A percentile compares a stretch with the other conserved stretches of the same genome.
Evolutionary conservation across 2,113 vertebrate species (phyloP).

Genomic region (Recurvirostra avosetta): DNA sequence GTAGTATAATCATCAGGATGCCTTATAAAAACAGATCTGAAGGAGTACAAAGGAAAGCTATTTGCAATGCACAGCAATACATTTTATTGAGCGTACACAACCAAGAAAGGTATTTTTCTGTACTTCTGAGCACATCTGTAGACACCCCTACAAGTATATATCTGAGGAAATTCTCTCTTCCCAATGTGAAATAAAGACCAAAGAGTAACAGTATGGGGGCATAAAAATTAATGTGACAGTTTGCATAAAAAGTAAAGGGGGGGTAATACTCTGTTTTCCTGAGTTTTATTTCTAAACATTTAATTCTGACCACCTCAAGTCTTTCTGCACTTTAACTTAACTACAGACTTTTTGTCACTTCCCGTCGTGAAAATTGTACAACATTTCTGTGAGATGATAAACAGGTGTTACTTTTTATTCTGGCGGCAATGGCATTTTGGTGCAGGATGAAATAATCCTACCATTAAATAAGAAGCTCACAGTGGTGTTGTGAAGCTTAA

Average conservation of each 20-base stretch:
- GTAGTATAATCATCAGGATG: constrained; percentile 9
- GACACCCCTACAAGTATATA: not conserved
- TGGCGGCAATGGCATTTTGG: not conserved
- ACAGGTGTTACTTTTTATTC: constrained; percentile 59
- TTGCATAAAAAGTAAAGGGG: not conserved
- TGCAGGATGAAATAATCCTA: constrained; percentile 53
- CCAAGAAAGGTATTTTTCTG: constrained; percentile 6
- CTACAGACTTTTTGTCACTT: constrained; percentile 10
- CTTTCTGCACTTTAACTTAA: not conserved
- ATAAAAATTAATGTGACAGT: not conserved
- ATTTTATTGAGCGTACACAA: not conserved
- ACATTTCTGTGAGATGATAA: constrained; percentile 17
- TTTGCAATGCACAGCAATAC: constrained; percentile 5
- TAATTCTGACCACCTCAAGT: not conserved
- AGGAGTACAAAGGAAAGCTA: constrained; percentile 31
- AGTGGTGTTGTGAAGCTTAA: constrained; percentile 51
- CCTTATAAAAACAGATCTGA: constrained; percentile 42
- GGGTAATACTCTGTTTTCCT: not conserved
- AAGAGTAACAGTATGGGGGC: not conserved
- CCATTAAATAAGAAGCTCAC: constrained; percentile 48
- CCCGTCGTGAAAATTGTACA: not conserved
- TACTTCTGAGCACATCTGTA: constrained; percentile 29
- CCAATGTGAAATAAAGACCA: not conserved
- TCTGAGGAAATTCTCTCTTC: not conserved
- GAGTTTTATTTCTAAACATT: constrained; percentile 4